Base-by-base conservation (phyloP, 2,113 vertebrate genomes). In the Macrotus californicus region DNA sequence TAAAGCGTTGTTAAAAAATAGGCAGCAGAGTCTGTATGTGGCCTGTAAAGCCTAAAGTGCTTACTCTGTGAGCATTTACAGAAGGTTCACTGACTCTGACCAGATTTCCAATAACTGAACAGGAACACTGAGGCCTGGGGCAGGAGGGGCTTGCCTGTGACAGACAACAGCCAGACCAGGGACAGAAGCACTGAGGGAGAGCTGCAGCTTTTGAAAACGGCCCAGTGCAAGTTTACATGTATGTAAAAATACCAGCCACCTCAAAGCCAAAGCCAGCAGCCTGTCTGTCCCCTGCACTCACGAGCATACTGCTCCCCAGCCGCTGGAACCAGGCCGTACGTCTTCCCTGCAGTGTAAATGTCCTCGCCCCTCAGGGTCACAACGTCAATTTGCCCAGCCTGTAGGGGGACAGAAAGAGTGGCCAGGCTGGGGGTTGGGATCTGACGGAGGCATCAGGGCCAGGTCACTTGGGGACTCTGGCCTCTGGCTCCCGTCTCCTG, bases 341-440 rank as follows among this genome's bases (percentile, higher is more conserved):
- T 98, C 98, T 99, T 99, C 72, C 99, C 99, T 21, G 99, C 99
- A 2, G 76, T 98, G 96, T 99, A 99, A 98, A 99, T 98, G 97
- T 99, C 98, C 79, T 99, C 98, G 39, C 99, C 99, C 69, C 98
- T 98, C 95, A 99, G 96, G 76, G 98, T 99, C 90, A 99, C 97
- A 21, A 97, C 99, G 36, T 99, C 99, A 0, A 98, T 98, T 59
- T 99, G 98, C 1, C 98, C 99, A 89, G 98, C 98, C 99, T 99
- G 94, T 82, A 96, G 94, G 83, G n/a, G 84, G 87, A 59, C 46
- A 81, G 84, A 72, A 46, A 48, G 48, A 76, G 66, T 3, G 1
- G 34, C 29, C 15, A 7, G 22, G n/a, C 54, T 59, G 12, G 21
- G 14, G 0, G 31, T 50, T 0, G 0, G 82, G 34, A 54, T 66